Evolutionary conservation across 1,140 invertebrate genomes (phyloP).

Genomic region (Panonychus citri): DNA sequence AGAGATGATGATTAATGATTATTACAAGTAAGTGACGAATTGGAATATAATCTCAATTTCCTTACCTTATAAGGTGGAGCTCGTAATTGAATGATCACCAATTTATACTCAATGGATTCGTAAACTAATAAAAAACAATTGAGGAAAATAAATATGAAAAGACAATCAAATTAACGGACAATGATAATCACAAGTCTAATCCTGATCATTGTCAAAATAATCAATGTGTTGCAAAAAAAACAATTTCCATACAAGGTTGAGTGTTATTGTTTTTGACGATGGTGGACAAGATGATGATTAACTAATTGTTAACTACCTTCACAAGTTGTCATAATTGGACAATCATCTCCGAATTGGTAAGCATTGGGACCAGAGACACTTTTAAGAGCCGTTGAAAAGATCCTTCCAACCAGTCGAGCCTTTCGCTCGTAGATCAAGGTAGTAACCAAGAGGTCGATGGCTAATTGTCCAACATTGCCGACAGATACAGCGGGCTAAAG

Average conservation of each 20-base stretch:
- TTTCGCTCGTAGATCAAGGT: conserved; percentile 22
- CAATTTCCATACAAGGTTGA: too few species aligned
- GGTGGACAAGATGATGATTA: too few species aligned
- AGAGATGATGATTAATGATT: too few species aligned
- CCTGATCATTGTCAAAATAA: too few species aligned
- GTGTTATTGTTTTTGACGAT: too few species aligned
- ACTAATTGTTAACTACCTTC: too few species aligned
- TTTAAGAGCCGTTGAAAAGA: conserved; percentile 37
- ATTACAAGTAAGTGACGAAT: neutral
- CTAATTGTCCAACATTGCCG: conserved; percentile 52
- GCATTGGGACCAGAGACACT: conserved; percentile 43
- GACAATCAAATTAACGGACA: too few species aligned
- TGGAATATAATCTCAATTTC: neutral
- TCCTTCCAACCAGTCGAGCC: conserved; percentile 34
- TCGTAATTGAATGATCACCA: conserved; percentile 42
- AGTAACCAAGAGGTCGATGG: conserved; percentile 43
- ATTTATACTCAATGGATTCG: conserved; percentile 26
- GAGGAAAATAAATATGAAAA: neutral
- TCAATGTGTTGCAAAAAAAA: too few species aligned
- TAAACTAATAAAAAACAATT: conserved; percentile 31
- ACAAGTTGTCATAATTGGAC: conserved; percentile 22
- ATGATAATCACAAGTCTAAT: too few species aligned
- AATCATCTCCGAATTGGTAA: conserved; percentile 28
- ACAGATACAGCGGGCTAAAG: conserved; percentile 33
- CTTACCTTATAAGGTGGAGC: conserved; percentile 32